Evolutionary conservation across 2,113 vertebrate species (phyloP).

Genomic region (Crotalus viridis): DNA sequence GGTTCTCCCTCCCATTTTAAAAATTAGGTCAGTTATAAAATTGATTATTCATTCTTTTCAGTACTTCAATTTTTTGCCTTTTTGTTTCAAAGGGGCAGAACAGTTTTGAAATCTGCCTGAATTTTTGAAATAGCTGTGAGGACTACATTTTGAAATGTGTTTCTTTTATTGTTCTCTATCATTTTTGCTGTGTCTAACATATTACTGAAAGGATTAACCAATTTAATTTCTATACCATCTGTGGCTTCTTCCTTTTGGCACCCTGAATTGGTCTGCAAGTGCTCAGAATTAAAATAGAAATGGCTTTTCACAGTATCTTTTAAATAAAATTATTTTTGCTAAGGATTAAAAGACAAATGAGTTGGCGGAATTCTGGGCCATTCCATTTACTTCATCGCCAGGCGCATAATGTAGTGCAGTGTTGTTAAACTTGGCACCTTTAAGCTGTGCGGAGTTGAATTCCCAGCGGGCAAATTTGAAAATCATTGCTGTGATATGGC

Average conservation of each 20-base stretch:
- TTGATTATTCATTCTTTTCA: not conserved
- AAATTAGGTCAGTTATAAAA: conserved; percentile 11
- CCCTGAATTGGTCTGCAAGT: conserved; percentile 49
- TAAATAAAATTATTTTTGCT: not conserved
- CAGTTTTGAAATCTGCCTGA: conserved; percentile 17
- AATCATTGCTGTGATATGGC: not conserved
- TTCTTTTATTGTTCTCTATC: conserved; percentile 52
- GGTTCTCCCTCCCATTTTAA: not conserved
- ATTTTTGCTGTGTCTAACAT: conserved; percentile 49
- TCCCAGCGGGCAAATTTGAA: not conserved
- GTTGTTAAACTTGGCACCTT: not conserved
- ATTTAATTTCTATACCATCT: conserved; percentile 67
- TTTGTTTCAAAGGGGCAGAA: conserved; percentile 1
- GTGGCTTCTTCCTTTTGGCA: conserved; percentile 56
- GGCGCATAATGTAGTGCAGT: not conserved
- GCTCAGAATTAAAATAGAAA: conserved; percentile 58
- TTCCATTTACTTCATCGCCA: not conserved
- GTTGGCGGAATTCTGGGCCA: not conserved
- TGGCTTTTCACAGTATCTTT: conserved; percentile 45
- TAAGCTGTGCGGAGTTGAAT: not conserved
- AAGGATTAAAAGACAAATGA: conserved; percentile 15
- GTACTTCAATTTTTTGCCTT: not conserved
- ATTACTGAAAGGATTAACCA: conserved; percentile 55
- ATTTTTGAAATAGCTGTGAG: conserved; percentile 35
- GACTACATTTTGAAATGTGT: conserved; percentile 40